Base-by-base conservation (phyloP, 2,888 invertebrate species). In the Nephrocerus scutellatus region DNA sequence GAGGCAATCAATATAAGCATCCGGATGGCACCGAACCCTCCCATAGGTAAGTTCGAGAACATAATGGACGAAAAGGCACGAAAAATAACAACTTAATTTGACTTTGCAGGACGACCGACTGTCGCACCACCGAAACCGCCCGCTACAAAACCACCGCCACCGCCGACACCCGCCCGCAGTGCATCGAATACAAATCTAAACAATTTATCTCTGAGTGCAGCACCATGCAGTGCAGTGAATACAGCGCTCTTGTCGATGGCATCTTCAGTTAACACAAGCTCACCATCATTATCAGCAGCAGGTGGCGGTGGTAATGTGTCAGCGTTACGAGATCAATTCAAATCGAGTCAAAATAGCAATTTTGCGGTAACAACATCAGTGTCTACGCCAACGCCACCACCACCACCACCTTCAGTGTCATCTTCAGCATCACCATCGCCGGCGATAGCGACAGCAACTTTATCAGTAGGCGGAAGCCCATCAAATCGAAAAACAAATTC, bases 101-200 rank as follows among this genome's bases (percentile, higher is more conserved):
- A 2, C 1, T 16, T 12, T 10, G 19, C 24, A 68, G 68, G 63
- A 40, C 68, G 68, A 10, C 68, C 68, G 18, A 61, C 62, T 20
- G 59, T 60, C 28, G 61, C 63, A 37, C 62, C 62, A 25, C 59
- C 62, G 26, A 58, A 61, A 41, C 62, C 63, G 25, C 63, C 63
- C 23, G 57, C 58, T 46, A 60, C 62, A 6, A 68, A 68, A 47
- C 68, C 68, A 13, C 69, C 69, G 35, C 69, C 69, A 43, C 68
- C 69, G 12, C 69, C 69, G 6, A 64, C 68, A 41, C 68, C 68
- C 21, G 62, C 66, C 22, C 60, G 68, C 48, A 68, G 69, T 50
- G 56, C 63, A 40, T 67, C 66, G 28, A 68, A 66, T 53, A 60
- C 62, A 43, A 68, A 69, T 49, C 50, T 68, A 36, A 60, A 56